A percentile compares a stretch with the other conserved stretches of the same genome.
Evolutionary conservation across 2,113 vertebrate species (phyloP).

Genomic region (Fregetta grallaria): DNA sequence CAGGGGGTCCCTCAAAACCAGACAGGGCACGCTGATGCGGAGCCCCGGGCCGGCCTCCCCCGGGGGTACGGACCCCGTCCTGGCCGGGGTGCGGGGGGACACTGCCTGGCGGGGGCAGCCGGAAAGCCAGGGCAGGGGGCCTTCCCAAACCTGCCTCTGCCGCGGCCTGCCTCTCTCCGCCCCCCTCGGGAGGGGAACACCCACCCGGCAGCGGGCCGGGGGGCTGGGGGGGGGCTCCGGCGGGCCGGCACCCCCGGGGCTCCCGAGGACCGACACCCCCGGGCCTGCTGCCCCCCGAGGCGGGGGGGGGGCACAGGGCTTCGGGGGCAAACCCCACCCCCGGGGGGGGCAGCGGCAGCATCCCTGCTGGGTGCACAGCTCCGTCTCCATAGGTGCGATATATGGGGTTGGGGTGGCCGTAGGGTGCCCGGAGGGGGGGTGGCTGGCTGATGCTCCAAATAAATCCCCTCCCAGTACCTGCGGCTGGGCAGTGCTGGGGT

Average conservation of each 20-base stretch:
- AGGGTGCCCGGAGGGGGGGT: neutral
- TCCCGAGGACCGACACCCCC: neutral
- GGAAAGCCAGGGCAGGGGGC: neutral
- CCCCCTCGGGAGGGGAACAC: constrained; percentile 23
- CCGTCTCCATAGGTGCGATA: neutral
- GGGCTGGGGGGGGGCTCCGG: neutral
- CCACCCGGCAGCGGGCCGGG: neutral
- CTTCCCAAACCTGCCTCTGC: constrained; percentile 3
- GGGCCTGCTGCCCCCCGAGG: neutral
- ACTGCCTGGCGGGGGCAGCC: neutral
- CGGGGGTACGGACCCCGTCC: neutral
- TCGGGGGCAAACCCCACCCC: neutral
- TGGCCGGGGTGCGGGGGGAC: neutral
- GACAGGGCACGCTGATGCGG: neutral
- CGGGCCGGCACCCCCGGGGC: neutral
- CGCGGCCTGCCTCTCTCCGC: constrained; percentile 13
- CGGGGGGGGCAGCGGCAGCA: neutral
- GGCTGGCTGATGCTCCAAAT: neutral
- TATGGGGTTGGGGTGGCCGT: too few relatives aligned
- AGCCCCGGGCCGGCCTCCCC: neutral
- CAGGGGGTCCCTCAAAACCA: neutral
- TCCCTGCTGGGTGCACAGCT: neutral
- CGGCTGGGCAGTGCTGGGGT: neutral
- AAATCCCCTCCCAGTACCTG: neutral
- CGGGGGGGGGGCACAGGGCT: neutral